Evolutionary conservation across 2,888 invertebrate genomes (phyloP).

Genomic region (Protodeltote pygarga): DNA sequence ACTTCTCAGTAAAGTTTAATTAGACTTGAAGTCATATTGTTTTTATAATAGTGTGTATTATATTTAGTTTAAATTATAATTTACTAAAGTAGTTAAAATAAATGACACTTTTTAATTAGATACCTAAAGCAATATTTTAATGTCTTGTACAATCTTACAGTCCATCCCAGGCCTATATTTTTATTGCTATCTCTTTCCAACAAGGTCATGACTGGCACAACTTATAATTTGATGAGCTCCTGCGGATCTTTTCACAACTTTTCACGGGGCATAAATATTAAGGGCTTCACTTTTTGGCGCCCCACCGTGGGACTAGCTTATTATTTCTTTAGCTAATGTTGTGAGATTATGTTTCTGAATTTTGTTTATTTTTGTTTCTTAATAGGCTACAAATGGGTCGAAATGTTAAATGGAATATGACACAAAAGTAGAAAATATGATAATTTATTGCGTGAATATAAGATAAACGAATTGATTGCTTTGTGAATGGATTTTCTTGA

Average conservation of each 20-base stretch:
- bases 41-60: too few relatives aligned
- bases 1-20: not conserved
- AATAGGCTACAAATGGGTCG: not conserved
- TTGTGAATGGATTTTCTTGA: too few relatives aligned
- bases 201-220: conserved; percentile 61
- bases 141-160: too few relatives aligned
- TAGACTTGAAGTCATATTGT: too few relatives aligned
- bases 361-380: conserved; percentile 7
- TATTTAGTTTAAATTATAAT: too few relatives aligned
- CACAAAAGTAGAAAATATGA: not conserved
- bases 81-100: too few relatives aligned
- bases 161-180: not conserved
- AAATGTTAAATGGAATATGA: not conserved
- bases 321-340: conserved; percentile 28
- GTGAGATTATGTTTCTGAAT: conserved; percentile 11
- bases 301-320: conserved; percentile 60
- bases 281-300: conserved; percentile 69
- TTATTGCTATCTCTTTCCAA: conserved; percentile 24
- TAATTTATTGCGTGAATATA: too few relatives aligned
- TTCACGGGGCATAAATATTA: conserved; percentile 76
- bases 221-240: conserved; percentile 76
- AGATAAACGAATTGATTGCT: too few relatives aligned
- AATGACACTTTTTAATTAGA: too few relatives aligned
- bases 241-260: conserved; percentile 68
- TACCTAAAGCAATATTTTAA: too few relatives aligned